These are phyloP conservation scores for Trichogramma pretiosum DNA, from an alignment of 1,140 invertebrate genomes.

Conservation along the genomic window DNA sequence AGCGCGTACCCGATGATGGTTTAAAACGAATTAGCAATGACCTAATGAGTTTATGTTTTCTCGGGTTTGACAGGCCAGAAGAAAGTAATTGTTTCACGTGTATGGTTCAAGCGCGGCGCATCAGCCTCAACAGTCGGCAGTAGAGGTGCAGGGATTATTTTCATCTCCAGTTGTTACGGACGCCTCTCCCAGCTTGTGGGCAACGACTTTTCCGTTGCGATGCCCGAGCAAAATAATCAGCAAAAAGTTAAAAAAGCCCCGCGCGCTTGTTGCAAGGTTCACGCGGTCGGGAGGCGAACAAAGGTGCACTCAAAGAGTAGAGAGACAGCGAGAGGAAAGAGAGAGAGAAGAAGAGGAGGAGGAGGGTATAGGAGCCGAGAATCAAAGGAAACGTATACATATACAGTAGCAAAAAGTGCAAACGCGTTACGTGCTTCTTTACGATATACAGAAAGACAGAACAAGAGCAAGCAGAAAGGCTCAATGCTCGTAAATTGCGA, in stretches of 20 bases:
- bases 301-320: slow-evolving; percentile 4
- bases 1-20: too few species aligned
- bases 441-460: too few species aligned
- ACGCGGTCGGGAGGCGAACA: slow-evolving; percentile 12
- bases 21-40: too few species aligned
- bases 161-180: too few species aligned
- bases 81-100: too few species aligned
- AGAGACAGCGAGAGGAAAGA: slow-evolving; percentile 11
- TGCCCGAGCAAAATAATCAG: slow-evolving; percentile 38
- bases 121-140: too few species aligned
- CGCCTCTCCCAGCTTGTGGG: neutral
- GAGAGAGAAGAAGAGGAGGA: slow-evolving; percentile 11
- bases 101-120: too few species aligned
- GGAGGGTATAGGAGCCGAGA: slow-evolving; percentile 11
- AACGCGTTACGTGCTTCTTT: slow-evolving; percentile 34
- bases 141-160: too few species aligned
- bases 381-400: too few species aligned
- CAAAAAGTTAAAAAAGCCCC: slow-evolving; percentile 29
- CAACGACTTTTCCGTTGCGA: slow-evolving; percentile 32
- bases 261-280: slow-evolving; percentile 18
- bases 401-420: slow-evolving; percentile 33
- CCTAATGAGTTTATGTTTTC: too few species aligned
- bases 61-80: too few species aligned
- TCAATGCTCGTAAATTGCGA: slow-evolving; percentile 43
- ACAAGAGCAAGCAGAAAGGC: too few species aligned